Percentiles rank a stretch among this genome's conserved stretches.
Conservation (phyloP, 2,888 invertebrate species). For the Iselma pallidipennis region DNA sequence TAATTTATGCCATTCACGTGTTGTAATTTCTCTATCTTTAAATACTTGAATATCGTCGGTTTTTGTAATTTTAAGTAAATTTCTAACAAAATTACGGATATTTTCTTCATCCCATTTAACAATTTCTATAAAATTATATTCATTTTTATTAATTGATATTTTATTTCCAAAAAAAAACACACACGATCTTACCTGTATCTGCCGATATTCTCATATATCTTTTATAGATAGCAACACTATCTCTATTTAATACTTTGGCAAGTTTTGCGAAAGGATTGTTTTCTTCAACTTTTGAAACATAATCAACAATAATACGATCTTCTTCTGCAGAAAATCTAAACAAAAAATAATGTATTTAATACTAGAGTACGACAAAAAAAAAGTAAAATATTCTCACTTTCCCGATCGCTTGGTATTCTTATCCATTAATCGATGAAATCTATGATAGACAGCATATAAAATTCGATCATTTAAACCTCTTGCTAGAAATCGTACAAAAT, state of each 20-base stretch:
- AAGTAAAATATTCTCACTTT: constrained; percentile 24
- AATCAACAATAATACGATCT: constrained; percentile 30
- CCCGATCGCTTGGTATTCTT: constrained; percentile 20
- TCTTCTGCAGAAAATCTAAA: constrained; percentile 35
- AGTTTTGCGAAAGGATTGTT: constrained; percentile 25
- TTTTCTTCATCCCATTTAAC: constrained; percentile 26
- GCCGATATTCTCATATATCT: constrained; percentile 6
- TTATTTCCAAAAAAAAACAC: not conserved
- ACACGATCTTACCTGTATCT: no score
- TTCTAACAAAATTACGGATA: constrained; percentile 26
- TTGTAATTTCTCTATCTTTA: constrained; percentile 23
- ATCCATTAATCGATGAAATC: constrained; percentile 28
- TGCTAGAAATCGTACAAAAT: constrained; percentile 33
- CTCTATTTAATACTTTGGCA: constrained; percentile 28
- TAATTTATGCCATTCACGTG: constrained; percentile 31
- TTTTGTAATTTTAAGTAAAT: constrained; percentile 27
- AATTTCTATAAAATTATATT: not conserved
- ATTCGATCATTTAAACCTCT: constrained; percentile 30
- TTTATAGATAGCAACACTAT: constrained; percentile 19
- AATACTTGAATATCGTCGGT: constrained; percentile 27
- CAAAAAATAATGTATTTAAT: constrained; percentile 3
- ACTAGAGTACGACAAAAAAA: not conserved
- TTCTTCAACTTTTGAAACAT: constrained; percentile 13
- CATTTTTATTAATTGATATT: not conserved
- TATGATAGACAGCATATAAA: constrained; percentile 27